phyloP scores from a whole-genome alignment of 2,888 invertebrate species.

The Cataglyphis livida region DNA sequence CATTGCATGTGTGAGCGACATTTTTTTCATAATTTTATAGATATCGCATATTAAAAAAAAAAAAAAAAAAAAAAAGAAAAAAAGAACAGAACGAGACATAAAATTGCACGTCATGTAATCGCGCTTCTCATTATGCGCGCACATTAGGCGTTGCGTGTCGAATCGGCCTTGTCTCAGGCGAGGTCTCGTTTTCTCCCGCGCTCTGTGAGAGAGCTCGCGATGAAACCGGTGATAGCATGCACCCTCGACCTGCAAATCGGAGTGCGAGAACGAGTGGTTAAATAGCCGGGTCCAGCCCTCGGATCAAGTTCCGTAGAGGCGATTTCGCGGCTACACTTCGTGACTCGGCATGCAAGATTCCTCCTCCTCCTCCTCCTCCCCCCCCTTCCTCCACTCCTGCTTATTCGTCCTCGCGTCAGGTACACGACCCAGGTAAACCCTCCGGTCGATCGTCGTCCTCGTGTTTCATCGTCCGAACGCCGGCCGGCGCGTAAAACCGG shows the following conservation, averaged over 20 bases:
- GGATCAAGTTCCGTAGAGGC: conserved; percentile 41
- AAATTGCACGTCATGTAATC: conserved; percentile 3
- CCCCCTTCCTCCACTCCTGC: conserved; percentile 14
- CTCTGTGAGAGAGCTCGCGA: conserved; percentile 21
- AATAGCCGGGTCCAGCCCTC: conserved; percentile 10
- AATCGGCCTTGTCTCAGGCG: conserved; percentile 26
- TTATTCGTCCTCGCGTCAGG: conserved; percentile 49
- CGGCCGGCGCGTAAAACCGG: conserved; percentile 66
- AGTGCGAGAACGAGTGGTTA: conserved; percentile 23
- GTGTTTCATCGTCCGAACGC: conserved; percentile 60
- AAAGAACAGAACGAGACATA: neutral
- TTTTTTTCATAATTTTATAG: neutral
- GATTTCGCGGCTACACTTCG: conserved; percentile 42
- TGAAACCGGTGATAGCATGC: conserved; percentile 26
- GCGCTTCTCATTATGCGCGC: conserved; percentile 17
- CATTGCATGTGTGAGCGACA: neutral
- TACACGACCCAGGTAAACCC: conserved; percentile 59
- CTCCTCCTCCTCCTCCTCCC: neutral
- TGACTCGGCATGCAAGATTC: conserved; percentile 37
- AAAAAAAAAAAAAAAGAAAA: neutral
- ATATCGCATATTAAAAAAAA: neutral
- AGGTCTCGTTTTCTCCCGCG: neutral
- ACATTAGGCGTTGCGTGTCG: conserved; percentile 15
- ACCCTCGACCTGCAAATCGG: conserved; percentile 30
- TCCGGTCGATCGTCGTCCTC: conserved; percentile 60